phyloP scores from a whole-genome alignment of 1,140 invertebrate genomes.

The Eurosta solidaginis region DNA sequence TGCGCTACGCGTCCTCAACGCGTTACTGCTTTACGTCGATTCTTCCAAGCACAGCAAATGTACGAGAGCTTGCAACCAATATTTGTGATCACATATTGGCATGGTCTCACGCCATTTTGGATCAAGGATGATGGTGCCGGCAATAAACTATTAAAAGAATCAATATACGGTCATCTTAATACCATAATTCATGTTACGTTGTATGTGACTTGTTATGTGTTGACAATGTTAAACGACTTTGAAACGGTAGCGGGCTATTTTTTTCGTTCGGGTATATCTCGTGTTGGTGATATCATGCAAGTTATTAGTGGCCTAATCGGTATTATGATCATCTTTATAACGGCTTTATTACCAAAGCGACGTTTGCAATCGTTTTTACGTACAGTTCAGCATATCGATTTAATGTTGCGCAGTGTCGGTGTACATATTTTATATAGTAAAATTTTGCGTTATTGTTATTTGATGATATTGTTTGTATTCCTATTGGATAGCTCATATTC shows the following conservation, averaged over 20 bases:
- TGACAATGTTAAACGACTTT: slow-evolving; percentile 48
- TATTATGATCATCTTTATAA: slow-evolving; percentile 53
- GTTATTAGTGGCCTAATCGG: slow-evolving; percentile 54
- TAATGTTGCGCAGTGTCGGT: slow-evolving; percentile 46
- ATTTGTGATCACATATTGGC: slow-evolving; percentile 45
- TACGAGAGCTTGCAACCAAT: slow-evolving; percentile 51
- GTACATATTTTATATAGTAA: slow-evolving; percentile 57
- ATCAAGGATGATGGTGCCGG: slow-evolving; percentile 38
- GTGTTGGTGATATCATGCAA: slow-evolving; percentile 54
- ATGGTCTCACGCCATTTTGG: slow-evolving; percentile 52
- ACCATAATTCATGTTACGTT: slow-evolving; percentile 42
- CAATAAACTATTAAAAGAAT: slow-evolving; percentile 40
- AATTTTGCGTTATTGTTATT: slow-evolving; percentile 48
- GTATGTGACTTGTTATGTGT: slow-evolving; percentile 45
- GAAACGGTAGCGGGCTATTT: slow-evolving; percentile 56
- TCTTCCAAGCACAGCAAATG: slow-evolving; percentile 47
- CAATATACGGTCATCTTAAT: slow-evolving; percentile 47
- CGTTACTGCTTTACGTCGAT: slow-evolving; percentile 38
- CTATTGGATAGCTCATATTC: slow-evolving; percentile 43
- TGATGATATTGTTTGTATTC: slow-evolving; percentile 42
- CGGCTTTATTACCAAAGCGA: slow-evolving; percentile 50
- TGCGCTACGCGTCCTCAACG: neutral
- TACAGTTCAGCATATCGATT: slow-evolving; percentile 49
- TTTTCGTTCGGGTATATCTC: slow-evolving; percentile 50
- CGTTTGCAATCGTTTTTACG: slow-evolving; percentile 45